Evolutionary conservation across 1,140 invertebrate species (phyloP), one percentile per base, ranked within the genome.

Genomic region (Ceratoteleas bidentatus): DNA sequence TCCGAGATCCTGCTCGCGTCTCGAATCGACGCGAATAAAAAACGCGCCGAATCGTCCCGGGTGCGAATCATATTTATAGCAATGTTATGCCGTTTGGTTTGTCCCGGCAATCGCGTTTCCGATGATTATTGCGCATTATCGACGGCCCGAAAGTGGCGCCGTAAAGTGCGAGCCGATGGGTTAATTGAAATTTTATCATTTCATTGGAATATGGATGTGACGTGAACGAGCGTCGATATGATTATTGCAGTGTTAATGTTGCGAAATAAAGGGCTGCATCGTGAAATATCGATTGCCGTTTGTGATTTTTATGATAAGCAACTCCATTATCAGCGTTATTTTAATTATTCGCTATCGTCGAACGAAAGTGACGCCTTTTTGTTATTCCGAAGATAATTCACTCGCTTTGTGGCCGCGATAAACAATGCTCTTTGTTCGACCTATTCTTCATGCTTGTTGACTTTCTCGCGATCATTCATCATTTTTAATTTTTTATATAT

Each of bases 121-220:
- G 34, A 80, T 74, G 78, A 81, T 81, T 81, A 81, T 81, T 81
- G 64, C 65, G 45, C 53, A 34, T 61, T 81, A 81, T 81, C 78
- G 47, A 43, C 4, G 9, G 14, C 8, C 56, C 32, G 53, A 32
- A 9, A 62, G 40, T 33, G 7, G 13, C 13, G 58, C 50, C 72
- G 36, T 81, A 81, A 81, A 81, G 47, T 43, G 66, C 49, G 24
- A 66, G 66, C 56, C 47, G 24, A 54, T 56, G n/a, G 60, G 56
- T 54, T 81, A 81, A 81, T 81, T 76, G 79, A 81, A 81, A 66
- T 75, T 76, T 81, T 81, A 81, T 76, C 79, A 72, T 75, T 72
- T 76, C 66, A 60, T 61, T 61, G 40, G 60, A 81, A 76, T 81
- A 81, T 76, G 64, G 40, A 72, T 72, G 66, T 56, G 78, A 81